Conservation (phyloP, 2,888 invertebrate species). For the Unio pictorum region DNA sequence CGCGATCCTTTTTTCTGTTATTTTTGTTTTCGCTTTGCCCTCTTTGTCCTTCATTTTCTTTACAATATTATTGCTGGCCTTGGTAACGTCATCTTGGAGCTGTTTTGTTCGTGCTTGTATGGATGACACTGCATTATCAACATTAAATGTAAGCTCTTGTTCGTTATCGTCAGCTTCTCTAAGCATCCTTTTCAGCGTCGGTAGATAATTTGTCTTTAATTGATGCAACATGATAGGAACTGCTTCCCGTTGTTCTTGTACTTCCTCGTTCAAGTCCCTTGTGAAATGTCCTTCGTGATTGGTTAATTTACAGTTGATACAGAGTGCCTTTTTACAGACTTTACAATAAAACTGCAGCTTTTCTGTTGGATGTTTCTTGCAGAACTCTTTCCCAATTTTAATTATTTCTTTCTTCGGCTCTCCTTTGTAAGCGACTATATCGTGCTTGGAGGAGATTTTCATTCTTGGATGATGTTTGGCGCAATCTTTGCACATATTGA, state of each 20-base stretch:
- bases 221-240: conserved; percentile 30
- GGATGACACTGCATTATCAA: conserved; percentile 27
- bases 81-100: conserved; percentile 31
- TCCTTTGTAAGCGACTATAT: conserved; percentile 25
- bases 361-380: conserved; percentile 24
- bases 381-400: conserved; percentile 8
- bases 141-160: conserved; percentile 19
- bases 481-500: conserved; percentile 28
- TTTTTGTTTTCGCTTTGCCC: conserved; percentile 11
- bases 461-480: conserved; percentile 29
- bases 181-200: conserved; percentile 28
- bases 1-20: conserved; percentile 17
- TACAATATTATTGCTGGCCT: conserved; percentile 23
- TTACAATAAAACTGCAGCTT: conserved; percentile 33
- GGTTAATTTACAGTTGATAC: conserved; percentile 34
- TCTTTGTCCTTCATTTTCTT: conserved; percentile 24
- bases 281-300: conserved; percentile 39
- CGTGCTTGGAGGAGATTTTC: conserved; percentile 27
- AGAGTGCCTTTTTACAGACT: conserved; percentile 24
- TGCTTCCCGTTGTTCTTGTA: conserved; percentile 25
- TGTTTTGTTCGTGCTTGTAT: conserved; percentile 24
- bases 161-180: conserved; percentile 28
- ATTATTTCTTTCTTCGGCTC: too few relatives aligned
- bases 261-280: conserved; percentile 27
- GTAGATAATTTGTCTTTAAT: conserved; percentile 27